phyloP scores from a whole-genome alignment of 2,888 invertebrate genomes.

The Urechis unicinctus region DNA sequence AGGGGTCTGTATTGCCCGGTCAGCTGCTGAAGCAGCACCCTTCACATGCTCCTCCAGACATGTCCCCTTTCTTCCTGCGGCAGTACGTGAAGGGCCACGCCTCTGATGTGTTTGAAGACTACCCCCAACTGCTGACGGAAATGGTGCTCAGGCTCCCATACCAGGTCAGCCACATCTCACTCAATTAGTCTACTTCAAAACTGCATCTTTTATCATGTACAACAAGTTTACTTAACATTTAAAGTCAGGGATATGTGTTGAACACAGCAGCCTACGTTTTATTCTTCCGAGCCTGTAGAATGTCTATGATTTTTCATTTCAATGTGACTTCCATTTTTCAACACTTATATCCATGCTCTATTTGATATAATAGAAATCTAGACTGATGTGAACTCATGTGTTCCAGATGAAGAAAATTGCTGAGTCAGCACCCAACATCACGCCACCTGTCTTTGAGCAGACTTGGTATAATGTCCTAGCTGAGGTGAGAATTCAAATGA shows the following conservation, averaged over 20 bases:
- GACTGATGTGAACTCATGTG: too few species aligned
- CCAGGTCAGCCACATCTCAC: conserved; percentile 61
- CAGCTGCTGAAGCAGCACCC: conserved; percentile 76
- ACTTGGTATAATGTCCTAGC: conserved; percentile 43
- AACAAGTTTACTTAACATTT: too few species aligned
- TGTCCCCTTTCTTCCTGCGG: conserved; percentile 81
- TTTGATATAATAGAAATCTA: background rate
- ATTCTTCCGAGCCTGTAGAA: too few species aligned
- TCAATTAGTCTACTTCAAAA: background rate
- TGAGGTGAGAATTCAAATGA: conserved; percentile 29
- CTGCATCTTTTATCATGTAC: background rate
- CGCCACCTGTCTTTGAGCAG: conserved; percentile 35
- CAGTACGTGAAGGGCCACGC: conserved; percentile 89
- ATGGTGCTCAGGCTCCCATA: conserved; percentile 89
- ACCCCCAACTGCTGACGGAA: conserved; percentile 89
- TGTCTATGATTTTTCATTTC: too few species aligned
- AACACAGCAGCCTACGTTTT: too few species aligned
- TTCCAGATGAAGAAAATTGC: conserved; percentile 47
- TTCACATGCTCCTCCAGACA: conserved; percentile 71
- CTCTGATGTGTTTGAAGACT: conserved; percentile 86
- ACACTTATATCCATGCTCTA: background rate
- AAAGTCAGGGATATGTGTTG: too few species aligned
- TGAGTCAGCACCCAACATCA: conserved; percentile 31
- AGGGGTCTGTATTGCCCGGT: conserved; percentile 46
- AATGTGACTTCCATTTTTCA: too few species aligned